A percentile compares a stretch with the other conserved stretches of the same genome.
Conservation (phyloP, 2,888 invertebrate species). For the Cephus nigrinus region DNA sequence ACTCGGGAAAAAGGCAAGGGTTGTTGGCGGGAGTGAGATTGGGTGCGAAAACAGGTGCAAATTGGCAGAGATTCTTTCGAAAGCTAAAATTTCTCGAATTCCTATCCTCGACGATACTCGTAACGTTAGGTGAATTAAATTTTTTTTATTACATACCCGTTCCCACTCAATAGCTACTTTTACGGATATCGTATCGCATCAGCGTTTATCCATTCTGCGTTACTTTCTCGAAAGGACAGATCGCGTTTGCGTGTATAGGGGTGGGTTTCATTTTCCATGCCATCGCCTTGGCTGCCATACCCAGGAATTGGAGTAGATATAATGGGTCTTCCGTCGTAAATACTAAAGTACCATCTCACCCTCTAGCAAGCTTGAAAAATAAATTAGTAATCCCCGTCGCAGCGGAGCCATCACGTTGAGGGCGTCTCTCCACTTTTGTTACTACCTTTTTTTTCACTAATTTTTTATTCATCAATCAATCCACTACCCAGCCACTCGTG, state of each 20-base stretch:
- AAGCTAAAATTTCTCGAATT: not conserved
- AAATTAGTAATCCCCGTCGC: not conserved
- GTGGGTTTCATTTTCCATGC: slow-evolving; percentile 21
- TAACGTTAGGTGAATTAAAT: not conserved
- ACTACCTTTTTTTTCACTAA: not conserved
- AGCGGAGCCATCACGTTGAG: not conserved
- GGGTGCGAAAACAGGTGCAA: slow-evolving; percentile 9
- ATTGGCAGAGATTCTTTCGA: slow-evolving; percentile 1
- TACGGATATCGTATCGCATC: not conserved
- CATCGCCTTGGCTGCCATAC: slow-evolving; percentile 17
- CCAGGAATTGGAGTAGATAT: slow-evolving; percentile 16
- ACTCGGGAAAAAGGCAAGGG: slow-evolving; percentile 9
- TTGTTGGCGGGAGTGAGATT: not conserved
- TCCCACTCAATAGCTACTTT: not conserved
- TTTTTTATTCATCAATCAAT: not conserved
- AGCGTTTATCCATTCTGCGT: not conserved
- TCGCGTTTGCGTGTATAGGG: not conserved
- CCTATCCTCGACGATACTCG: not conserved
- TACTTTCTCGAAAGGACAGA: not conserved
- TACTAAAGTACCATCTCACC: not conserved
- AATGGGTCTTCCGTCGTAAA: not conserved
- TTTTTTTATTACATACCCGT: not conserved
- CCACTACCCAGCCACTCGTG: not conserved
- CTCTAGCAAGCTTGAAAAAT: not conserved
- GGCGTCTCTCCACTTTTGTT: not conserved